phyloP scores from a whole-genome alignment of 1,140 invertebrate genomes.

The Mylabris phalerata region DNA sequence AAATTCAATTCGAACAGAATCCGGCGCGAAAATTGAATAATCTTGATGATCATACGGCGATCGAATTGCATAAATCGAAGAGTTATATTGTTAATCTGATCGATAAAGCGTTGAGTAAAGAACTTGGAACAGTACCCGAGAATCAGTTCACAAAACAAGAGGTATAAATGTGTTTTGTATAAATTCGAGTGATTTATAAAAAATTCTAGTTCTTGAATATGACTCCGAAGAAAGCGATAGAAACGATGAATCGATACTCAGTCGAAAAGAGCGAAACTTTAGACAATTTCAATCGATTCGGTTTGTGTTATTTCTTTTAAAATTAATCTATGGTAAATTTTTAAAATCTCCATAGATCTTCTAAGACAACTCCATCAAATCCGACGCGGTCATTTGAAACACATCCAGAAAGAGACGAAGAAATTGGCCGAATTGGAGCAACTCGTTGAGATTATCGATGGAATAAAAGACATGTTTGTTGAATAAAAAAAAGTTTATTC shows the following conservation, averaged over 20 bases:
- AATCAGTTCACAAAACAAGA: conserved; percentile 5
- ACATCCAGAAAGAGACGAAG: conserved; percentile 42
- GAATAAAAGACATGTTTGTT: background rate
- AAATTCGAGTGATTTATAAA: background rate
- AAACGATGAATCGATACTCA: no score
- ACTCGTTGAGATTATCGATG: conserved; percentile 24
- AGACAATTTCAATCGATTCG: no score
- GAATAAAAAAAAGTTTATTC: conserved; percentile 2
- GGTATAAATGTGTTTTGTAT: background rate
- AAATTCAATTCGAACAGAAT: no score
- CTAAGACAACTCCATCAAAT: conserved; percentile 41
- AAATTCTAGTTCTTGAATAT: no score
- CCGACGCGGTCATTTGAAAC: conserved; percentile 43
- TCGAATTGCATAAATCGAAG: conserved; percentile 43
- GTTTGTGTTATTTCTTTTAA: no score
- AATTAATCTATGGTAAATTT: background rate
- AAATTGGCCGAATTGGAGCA: conserved; percentile 42
- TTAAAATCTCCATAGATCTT: conserved; percentile 1
- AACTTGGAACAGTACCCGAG: conserved; percentile 34
- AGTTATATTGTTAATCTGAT: conserved; percentile 44
- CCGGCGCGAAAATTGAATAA: no score
- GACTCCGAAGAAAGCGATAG: no score
- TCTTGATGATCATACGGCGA: conserved; percentile 24
- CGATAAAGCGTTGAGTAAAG: conserved; percentile 40
- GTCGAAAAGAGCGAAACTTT: no score